phyloP scores from a whole-genome alignment of 2,113 vertebrate species.

The Percina caprodes region DNA sequence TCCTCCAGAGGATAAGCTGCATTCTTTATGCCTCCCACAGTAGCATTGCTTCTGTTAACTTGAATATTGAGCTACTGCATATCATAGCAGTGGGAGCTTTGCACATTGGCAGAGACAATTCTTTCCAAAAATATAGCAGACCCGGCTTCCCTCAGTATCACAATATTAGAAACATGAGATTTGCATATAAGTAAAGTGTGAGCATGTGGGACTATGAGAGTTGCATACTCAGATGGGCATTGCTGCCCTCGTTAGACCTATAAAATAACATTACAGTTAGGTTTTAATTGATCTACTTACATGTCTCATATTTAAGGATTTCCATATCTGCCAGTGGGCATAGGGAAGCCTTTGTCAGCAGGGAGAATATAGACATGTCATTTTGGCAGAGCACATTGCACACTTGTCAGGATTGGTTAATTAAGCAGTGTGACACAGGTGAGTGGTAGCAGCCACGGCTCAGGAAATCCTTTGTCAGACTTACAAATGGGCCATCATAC shows the following conservation, averaged over 20 bases:
- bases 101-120: not conserved
- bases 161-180: slow-evolving; percentile 1
- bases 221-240: not conserved
- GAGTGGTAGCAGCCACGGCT: slow-evolving; percentile 28
- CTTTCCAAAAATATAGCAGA: slow-evolving; percentile 17
- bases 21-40: slow-evolving; percentile 37
- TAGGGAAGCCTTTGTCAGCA: not conserved
- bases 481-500: not conserved
- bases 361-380: slow-evolving; percentile 29
- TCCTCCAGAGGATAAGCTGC: slow-evolving; percentile 23
- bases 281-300: not conserved
- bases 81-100: slow-evolving; percentile 7
- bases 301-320: not conserved
- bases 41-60: slow-evolving; percentile 9
- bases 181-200: not conserved
- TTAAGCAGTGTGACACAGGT: slow-evolving; percentile 38
- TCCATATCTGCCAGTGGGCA: slow-evolving; percentile 2
- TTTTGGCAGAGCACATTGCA: slow-evolving; percentile 25
- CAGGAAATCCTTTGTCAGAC: slow-evolving; percentile 40
- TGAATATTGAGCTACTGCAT: slow-evolving; percentile 24
- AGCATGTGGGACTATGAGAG: not conserved
- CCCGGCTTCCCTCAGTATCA: not conserved
- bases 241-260: not conserved
- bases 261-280: not conserved
- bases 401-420: slow-evolving; percentile 50